These are phyloP conservation scores for Coptodon bakossiorum DNA, from an alignment of 2,113 vertebrate genomes.

Conservation along the genomic window DNA sequence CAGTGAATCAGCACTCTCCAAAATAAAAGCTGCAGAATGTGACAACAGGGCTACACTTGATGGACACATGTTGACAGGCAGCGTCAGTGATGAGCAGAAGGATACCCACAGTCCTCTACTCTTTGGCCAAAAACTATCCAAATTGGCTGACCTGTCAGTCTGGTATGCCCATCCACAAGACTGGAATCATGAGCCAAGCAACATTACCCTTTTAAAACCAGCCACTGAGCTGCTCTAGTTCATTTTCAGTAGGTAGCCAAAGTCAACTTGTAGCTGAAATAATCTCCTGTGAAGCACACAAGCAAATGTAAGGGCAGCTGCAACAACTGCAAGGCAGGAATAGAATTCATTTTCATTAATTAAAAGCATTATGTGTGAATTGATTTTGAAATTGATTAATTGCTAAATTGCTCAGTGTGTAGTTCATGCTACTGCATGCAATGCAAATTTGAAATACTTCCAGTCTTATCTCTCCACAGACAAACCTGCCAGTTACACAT, in stretches of 20 bases:
- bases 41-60: conserved; percentile 41
- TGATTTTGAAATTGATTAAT: neutral
- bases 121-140: conserved; percentile 38
- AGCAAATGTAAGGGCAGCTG: neutral
- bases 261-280: conserved; percentile 9
- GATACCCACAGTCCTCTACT: conserved; percentile 34
- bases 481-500: neutral
- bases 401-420: neutral
- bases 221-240: neutral
- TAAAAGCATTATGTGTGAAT: neutral
- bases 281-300: neutral
- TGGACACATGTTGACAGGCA: conserved; percentile 53
- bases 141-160: conserved; percentile 53
- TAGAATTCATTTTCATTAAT: neutral
- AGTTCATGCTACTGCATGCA: neutral
- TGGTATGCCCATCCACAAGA: neutral
- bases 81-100: conserved; percentile 18
- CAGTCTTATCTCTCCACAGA: neutral
- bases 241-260: neutral
- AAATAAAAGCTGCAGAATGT: conserved; percentile 61
- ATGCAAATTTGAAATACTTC: neutral
- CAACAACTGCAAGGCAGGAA: neutral
- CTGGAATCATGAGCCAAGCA: neutral
- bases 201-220: conserved; percentile 7
- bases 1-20: conserved; percentile 66